Evolutionary conservation across 2,888 invertebrate genomes (phyloP), one percentile per base, ranked within the genome.

Genomic region (Synanthedon myopaeformis): DNA sequence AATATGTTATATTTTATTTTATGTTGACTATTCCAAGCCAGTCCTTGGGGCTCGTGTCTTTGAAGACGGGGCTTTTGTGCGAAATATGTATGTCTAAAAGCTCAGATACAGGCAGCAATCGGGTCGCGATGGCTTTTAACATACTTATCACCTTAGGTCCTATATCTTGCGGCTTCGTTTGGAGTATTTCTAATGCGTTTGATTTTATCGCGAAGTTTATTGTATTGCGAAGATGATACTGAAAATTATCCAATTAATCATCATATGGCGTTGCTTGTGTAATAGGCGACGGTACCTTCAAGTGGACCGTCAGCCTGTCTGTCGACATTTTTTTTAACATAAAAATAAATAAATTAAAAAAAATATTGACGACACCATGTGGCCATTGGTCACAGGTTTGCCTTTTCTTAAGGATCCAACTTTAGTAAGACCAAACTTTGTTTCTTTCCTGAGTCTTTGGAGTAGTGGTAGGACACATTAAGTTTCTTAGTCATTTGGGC

Each of bases 11-110:
- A 12, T 14, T 19, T 49, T 49, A 65, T 75, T 82, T 83, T 74
- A 79, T 82, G 64, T 82, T 82, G 35, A 84, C 83, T 17, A 85
- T 84, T 0, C 79, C 81, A 0, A 84, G 67, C 85, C 85, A 84
- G 0, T 80, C 79, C 0, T 71, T 56, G 0, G 84, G 82, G 49
- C 81, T 79, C 51, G 74, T 72, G 59, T 84, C 83, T 54, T 79
- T 82, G 57, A 85, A 85, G 0, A 76, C 81, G 0, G 82, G 76
- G 55, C 85, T 85, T 58, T 72, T 75, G 63, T 85, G 79, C 0
- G 80, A 74, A 52, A 85, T 62, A 59, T 85, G 85, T 6, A 82
- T 59, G 55, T 85, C 85, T 54, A 85, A 59, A 3, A 85, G 66
- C 13, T 85, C 84, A 0, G 83, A 72, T 0, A 77, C 64, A 0